Conservation (phyloP, 2,113 vertebrate genomes). For the Dromas ardeola region DNA sequence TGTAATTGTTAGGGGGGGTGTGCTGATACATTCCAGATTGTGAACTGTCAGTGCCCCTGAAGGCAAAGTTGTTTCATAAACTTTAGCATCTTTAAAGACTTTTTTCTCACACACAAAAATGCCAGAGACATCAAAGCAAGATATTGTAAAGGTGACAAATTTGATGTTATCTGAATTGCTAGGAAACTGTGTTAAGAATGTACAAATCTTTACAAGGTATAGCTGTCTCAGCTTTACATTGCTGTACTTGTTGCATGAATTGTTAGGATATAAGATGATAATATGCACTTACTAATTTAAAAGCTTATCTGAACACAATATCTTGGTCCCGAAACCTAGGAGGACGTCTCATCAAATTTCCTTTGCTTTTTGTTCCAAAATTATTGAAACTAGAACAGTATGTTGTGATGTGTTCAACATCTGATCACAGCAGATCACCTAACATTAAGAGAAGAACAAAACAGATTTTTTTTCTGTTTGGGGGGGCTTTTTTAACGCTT, state of each 20-base stretch:
- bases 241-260: not conserved
- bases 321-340: not conserved
- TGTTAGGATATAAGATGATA: not conserved
- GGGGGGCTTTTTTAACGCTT: not conserved
- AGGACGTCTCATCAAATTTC: not conserved
- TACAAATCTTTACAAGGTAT: not conserved
- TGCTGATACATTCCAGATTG: not conserved
- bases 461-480: not conserved
- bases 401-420: not conserved
- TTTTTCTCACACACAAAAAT: not conserved
- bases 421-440: not conserved
- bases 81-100: not conserved
- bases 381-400: not conserved
- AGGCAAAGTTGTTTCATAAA: conserved; percentile 8
- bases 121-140: not conserved
- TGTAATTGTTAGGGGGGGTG: not conserved
- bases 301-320: not conserved
- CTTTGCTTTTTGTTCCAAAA: not conserved
- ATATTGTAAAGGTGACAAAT: not conserved
- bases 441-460: not conserved
- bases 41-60: not conserved
- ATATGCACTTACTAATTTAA: not conserved
- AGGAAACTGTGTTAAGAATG: not conserved
- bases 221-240: not conserved
- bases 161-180: not conserved